Evolutionary conservation across 2,888 invertebrate species (phyloP).

Genomic region (Chloroclysta siterata): DNA sequence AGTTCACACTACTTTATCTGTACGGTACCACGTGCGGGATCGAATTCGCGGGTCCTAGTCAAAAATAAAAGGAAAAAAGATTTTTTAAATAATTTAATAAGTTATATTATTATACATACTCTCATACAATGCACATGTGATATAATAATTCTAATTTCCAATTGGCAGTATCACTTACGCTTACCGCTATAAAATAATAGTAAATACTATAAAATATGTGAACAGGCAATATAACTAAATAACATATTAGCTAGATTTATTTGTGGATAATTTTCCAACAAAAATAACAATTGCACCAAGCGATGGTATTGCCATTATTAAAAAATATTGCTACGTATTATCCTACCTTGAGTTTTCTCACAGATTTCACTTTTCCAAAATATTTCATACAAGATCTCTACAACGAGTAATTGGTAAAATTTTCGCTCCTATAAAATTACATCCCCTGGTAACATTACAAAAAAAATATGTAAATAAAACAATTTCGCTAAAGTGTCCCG

Average conservation of each 20-base stretch:
- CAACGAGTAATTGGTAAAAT: constrained; percentile 1
- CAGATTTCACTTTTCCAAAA: constrained; percentile 17
- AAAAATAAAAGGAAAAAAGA: constrained; percentile 16
- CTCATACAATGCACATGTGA: constrained; percentile 25
- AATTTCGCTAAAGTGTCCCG: constrained; percentile 19
- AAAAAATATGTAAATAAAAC: constrained; percentile 17
- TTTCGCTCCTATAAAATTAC: constrained; percentile 3
- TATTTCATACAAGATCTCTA: constrained; percentile 21
- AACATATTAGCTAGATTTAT: constrained; percentile 21
- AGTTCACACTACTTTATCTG: no score
- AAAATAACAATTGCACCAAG: constrained; percentile 34
- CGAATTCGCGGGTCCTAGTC: neutral
- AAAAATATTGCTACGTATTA: constrained; percentile 28
- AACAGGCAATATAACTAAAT: constrained; percentile 32
- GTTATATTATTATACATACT: constrained; percentile 43
- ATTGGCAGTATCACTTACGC: constrained; percentile 46
- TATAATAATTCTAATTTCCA: constrained; percentile 9
- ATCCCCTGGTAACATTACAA: constrained; percentile 18
- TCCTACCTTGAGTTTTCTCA: constrained; percentile 28
- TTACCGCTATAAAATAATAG: constrained; percentile 37
- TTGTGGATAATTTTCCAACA: constrained; percentile 17
- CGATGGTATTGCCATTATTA: constrained; percentile 23
- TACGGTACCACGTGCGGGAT: no score
- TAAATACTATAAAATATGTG: constrained; percentile 28
- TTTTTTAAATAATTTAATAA: constrained; percentile 38